phyloP scores from a whole-genome alignment of 2,888 invertebrate genomes.

The Bugulina stolonifera region DNA sequence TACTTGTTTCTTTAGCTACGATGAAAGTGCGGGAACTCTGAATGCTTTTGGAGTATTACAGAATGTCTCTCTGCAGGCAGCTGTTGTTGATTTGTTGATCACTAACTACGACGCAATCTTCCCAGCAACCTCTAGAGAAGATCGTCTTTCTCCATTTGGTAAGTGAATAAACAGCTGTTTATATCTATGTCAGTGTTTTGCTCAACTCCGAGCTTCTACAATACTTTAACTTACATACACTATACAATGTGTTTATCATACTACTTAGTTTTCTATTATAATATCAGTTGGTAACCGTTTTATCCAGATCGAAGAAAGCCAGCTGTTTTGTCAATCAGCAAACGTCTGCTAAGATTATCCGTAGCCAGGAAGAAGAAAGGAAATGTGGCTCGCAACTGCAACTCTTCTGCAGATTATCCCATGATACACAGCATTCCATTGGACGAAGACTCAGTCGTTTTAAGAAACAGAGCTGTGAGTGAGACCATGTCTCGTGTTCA shows the following conservation, averaged over 20 bases:
- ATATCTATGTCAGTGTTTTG: too few species aligned
- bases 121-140: slow-evolving; percentile 37
- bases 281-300: too few species aligned
- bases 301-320: slow-evolving; percentile 5
- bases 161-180: too few species aligned
- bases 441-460: background rate
- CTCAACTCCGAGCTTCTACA: too few species aligned
- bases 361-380: slow-evolving; percentile 2
- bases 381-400: background rate
- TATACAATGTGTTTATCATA: too few species aligned
- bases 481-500: background rate
- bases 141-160: background rate
- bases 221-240: too few species aligned
- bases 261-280: too few species aligned
- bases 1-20: background rate
- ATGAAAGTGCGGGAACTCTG: background rate
- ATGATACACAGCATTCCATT: background rate
- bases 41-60: slow-evolving; percentile 54
- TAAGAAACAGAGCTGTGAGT: background rate
- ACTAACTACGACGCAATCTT: slow-evolving; percentile 66
- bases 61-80: slow-evolving; percentile 76
- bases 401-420: background rate
- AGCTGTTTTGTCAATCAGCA: background rate
- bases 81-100: slow-evolving; percentile 92
- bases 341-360: background rate